phyloP scores from a whole-genome alignment of 2,113 vertebrate genomes.

The Microtus montanus region DNA sequence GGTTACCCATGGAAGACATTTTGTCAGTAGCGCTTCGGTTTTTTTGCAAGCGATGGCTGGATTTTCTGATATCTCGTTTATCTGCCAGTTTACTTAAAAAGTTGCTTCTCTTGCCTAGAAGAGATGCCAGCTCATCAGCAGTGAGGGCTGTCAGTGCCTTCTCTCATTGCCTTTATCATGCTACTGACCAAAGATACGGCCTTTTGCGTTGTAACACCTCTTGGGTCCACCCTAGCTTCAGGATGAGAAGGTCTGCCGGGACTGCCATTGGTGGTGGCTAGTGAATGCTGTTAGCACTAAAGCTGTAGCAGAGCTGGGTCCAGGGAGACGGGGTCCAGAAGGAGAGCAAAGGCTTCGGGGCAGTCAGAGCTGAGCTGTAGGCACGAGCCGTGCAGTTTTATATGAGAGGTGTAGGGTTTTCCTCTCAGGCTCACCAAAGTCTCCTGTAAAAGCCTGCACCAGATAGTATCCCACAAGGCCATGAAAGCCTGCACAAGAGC shows the following conservation, averaged over 20 bases:
- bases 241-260: neutral
- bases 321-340: neutral
- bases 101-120: neutral
- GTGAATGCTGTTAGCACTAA: neutral
- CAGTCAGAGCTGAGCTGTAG: neutral
- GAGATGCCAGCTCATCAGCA: neutral
- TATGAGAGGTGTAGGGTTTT: neutral
- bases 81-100: neutral
- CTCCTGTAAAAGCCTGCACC: neutral
- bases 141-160: neutral
- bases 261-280: neutral
- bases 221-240: neutral
- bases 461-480: no score
- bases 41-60: neutral
- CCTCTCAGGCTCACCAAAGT: neutral
- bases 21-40: neutral
- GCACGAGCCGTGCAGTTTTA: neutral
- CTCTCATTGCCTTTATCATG: neutral
- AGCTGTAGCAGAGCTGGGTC: neutral
- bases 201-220: neutral
- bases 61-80: neutral
- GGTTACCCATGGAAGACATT: neutral
- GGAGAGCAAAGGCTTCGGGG: neutral
- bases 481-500: neutral
- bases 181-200: neutral